A percentile compares a stretch with the other conserved stretches of the same genome.
These are phyloP conservation scores for Thymelicus sylvestris DNA, from an alignment of 2,888 invertebrate species.

Conservation along the genomic window DNA sequence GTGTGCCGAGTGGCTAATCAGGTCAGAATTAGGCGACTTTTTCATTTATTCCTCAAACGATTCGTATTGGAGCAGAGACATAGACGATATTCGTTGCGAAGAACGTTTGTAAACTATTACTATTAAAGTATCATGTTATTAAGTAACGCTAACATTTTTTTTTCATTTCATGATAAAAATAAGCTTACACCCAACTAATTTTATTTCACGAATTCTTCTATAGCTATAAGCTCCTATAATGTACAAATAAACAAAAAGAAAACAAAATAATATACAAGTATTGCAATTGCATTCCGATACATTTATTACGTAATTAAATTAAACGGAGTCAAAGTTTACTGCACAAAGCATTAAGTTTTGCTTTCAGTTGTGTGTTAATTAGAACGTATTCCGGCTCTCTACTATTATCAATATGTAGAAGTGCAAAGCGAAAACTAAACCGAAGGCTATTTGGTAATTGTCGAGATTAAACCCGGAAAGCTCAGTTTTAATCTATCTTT, in stretches of 20 bases:
- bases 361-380: background rate
- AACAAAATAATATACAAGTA: no score
- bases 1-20: slow-evolving; percentile 2
- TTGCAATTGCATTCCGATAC: no score
- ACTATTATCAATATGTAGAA: background rate
- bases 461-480: background rate
- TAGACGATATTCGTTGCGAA: no score
- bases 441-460: background rate
- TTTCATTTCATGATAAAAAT: no score
- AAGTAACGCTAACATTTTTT: no score
- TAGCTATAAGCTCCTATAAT: no score
- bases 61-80: background rate
- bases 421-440: background rate
- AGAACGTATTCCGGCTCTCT: background rate
- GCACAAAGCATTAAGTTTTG: background rate
- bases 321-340: background rate
- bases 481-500: background rate
- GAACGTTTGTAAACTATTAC: no score
- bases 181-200: no score
- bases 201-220: no score
- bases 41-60: background rate
- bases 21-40: background rate
- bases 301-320: no score
- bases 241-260: no score
- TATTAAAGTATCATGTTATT: no score